Evolutionary conservation across 2,113 vertebrate species (phyloP).

Genomic region (Eretmochelys imbricata): DNA sequence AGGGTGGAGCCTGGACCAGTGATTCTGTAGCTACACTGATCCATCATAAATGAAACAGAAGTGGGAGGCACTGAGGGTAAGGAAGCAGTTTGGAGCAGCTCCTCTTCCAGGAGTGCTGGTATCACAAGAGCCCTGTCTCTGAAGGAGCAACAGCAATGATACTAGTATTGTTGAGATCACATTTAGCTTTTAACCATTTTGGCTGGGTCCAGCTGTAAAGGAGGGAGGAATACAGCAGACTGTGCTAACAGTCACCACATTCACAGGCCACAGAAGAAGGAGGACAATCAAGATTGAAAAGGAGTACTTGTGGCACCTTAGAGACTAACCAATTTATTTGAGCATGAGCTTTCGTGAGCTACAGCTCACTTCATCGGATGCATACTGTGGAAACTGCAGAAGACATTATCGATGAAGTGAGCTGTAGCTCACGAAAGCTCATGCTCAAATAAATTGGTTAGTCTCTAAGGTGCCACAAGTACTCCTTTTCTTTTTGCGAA

Average conservation of each 20-base stretch:
- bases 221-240: not conserved
- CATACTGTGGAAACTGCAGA: too few species aligned
- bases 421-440: too few species aligned
- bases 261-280: not conserved
- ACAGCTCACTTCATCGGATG: too few species aligned
- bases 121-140: not conserved
- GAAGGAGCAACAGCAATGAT: not conserved
- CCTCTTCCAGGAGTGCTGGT: not conserved
- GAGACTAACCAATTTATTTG: too few species aligned
- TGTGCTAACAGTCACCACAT: not conserved
- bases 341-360: too few species aligned
- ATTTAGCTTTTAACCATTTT: not conserved
- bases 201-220: not conserved
- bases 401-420: too few species aligned
- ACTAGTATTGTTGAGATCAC: not conserved
- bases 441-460: too few species aligned
- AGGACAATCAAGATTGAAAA: not conserved
- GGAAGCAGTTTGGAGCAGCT: not conserved
- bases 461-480: too few species aligned
- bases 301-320: too few species aligned
- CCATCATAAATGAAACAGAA: not conserved
- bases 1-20: too few species aligned
- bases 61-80: slow-evolving; percentile 7
- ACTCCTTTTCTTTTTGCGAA: too few species aligned
- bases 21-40: not conserved